Conservation (phyloP, 2,113 vertebrate genomes). For the Burhinus oedicnemus region DNA sequence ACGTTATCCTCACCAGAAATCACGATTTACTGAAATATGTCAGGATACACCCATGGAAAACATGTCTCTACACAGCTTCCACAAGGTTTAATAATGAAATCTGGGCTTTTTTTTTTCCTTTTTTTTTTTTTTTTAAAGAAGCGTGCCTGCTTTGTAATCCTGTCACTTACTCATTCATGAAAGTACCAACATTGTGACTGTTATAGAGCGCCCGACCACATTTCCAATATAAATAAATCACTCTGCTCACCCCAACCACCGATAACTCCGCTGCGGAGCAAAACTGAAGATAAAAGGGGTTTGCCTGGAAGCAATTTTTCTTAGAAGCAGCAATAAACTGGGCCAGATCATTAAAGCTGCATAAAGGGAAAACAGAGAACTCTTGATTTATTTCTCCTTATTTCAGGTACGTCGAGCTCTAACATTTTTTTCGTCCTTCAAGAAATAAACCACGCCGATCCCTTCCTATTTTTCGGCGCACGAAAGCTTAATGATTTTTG, state of each 20-base stretch:
- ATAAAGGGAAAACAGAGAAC: background rate
- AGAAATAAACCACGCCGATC: background rate
- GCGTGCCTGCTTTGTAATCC: background rate
- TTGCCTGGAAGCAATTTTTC: slow-evolving; percentile 37
- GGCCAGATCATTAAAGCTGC: background rate
- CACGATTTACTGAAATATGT: slow-evolving; percentile 32
- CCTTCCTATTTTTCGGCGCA: background rate
- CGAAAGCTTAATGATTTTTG: background rate
- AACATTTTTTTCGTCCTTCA: background rate
- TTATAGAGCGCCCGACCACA: background rate
- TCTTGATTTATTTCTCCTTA: background rate
- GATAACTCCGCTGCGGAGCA: background rate
- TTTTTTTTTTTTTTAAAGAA: background rate
- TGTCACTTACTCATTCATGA: slow-evolving; percentile 54
- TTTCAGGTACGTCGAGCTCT: background rate
- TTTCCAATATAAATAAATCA: slow-evolving; percentile 19
- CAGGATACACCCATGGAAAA: slow-evolving; percentile 47
- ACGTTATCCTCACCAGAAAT: slow-evolving; percentile 44
- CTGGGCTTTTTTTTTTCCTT: background rate
- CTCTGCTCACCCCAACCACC: background rate
- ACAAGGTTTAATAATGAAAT: slow-evolving; percentile 25
- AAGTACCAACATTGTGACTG: background rate
- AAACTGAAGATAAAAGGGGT: slow-evolving; percentile 11
- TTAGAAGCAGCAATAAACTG: slow-evolving; percentile 18
- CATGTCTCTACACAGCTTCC: slow-evolving; percentile 9